Percentiles rank a stretch among this genome's conserved stretches.
Conservation (phyloP, 2,113 vertebrate species). For the Trichechus manatus region DNA sequence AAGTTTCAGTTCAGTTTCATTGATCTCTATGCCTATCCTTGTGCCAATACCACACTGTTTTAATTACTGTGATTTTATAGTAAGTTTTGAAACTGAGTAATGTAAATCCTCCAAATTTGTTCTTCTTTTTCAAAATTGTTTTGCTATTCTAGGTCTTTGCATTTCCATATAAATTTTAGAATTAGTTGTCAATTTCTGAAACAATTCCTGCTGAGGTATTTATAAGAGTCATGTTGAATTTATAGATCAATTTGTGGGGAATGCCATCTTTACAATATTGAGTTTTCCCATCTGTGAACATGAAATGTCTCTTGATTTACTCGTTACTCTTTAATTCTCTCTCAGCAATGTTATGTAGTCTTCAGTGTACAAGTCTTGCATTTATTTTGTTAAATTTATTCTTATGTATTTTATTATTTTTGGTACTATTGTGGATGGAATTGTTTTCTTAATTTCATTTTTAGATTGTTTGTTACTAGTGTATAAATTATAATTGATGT, state of each 20-base stretch:
- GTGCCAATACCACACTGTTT: too few species aligned
- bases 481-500: background rate
- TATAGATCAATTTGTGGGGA: too few species aligned
- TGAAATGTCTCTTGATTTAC: background rate
- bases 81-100: too few species aligned
- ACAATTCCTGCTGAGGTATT: background rate
- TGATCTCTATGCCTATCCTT: background rate
- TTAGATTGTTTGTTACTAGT: background rate
- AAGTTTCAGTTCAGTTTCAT: background rate
- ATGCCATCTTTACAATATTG: too few species aligned
- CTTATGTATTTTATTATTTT: background rate
- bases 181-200: background rate
- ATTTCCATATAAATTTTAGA: background rate
- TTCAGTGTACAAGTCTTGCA: background rate
- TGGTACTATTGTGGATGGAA: background rate
- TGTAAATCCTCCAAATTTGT: too few species aligned
- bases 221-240: background rate
- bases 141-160: too few species aligned
- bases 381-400: background rate
- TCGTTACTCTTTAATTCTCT: background rate
- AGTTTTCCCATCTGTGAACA: background rate
- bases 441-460: slow-evolving; percentile 33
- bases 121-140: too few species aligned
- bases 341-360: background rate
- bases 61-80: too few species aligned